Base-by-base conservation (phyloP, 2,113 vertebrate genomes). In the Callipepla californica region DNA sequence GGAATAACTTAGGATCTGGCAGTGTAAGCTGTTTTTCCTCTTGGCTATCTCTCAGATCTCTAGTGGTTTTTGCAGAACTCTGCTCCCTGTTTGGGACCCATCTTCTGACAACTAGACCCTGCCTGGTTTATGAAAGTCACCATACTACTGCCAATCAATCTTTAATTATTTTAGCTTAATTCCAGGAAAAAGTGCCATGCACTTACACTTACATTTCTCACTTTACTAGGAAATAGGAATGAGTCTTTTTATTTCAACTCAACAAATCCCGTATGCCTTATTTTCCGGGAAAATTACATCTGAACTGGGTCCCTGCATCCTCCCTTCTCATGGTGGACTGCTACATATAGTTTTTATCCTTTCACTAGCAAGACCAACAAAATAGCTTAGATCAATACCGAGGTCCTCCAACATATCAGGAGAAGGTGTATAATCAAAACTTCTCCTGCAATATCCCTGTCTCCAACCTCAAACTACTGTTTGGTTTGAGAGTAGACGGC, bases 1-100 rank as follows among this genome's bases (percentile, higher is more conserved):
- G 97, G 97, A 98, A 97, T 96, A 97, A n/a, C 78, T 93, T 84
- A 88, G 70, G 48, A 95, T 97, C 86, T 98, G 96, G 96, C 96
- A 98, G 68, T 83, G 91, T 93, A 95, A 94, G 94, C 90, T 97
- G 94, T 97, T 97, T 97, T 98, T 97, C 96, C 95, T 97, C 85
- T 97, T 96, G 89, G 91, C 95, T 97, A 97, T 98, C 97, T 96
- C 85, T 96, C 91, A 96, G 80, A 98, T 97, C 97, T 97, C 88
- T 81, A 94, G 82, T 66, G 87, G 93, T 97, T 95, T 81, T 75
- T 96, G 87, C 80, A 95, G 75, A 87, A 94, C 51, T 93, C 62
- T 85, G 94, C 80, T 96, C 81, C 34, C 65, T 95, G 85, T 76
- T 95, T 91, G 87, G 83, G 85, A 91, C 50, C 86, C 86, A 93